phyloP scores from a whole-genome alignment of 2,113 vertebrate species.

The Vireo altiloquus region DNA sequence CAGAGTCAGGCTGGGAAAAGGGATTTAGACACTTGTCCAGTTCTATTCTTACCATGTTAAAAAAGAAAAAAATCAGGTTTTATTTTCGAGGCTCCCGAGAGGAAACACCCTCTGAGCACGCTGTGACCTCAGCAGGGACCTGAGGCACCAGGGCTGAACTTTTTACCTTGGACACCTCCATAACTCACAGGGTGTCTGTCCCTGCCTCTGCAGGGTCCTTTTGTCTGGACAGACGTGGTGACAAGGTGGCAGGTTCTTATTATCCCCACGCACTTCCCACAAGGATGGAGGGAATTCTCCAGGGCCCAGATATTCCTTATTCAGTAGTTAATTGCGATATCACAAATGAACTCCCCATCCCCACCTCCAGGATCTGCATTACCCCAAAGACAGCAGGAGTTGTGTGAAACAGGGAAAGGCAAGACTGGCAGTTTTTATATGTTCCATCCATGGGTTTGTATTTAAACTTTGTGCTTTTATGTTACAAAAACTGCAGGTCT shows the following conservation, averaged over 20 bases:
- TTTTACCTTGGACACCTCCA: slow-evolving; percentile 46
- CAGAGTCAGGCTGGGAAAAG: neutral
- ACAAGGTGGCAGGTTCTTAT: slow-evolving; percentile 48
- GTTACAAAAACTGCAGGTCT: neutral
- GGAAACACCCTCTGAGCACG: neutral
- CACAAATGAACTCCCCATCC: neutral
- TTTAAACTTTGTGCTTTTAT: neutral
- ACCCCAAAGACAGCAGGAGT: neutral
- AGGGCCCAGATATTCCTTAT: neutral
- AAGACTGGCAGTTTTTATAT: neutral
- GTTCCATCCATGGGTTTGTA: neutral
- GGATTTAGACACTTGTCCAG: neutral
- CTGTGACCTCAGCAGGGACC: neutral
- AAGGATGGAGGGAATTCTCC: neutral
- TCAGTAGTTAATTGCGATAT: neutral
- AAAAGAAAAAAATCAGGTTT: neutral
- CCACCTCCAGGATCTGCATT: neutral
- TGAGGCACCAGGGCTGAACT: slow-evolving; percentile 9
- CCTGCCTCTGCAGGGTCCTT: slow-evolving; percentile 45
- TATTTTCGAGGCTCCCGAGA: neutral
- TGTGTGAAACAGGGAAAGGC: neutral
- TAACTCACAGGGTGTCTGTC: slow-evolving; percentile 21
- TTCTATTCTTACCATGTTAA: neutral
- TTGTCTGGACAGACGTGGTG: slow-evolving; percentile 8
- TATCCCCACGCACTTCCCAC: neutral